These are phyloP conservation scores for Acanthurus leucopareius DNA, from an alignment of 2,797 vertebrate species.

Conservation along the genomic window DNA sequence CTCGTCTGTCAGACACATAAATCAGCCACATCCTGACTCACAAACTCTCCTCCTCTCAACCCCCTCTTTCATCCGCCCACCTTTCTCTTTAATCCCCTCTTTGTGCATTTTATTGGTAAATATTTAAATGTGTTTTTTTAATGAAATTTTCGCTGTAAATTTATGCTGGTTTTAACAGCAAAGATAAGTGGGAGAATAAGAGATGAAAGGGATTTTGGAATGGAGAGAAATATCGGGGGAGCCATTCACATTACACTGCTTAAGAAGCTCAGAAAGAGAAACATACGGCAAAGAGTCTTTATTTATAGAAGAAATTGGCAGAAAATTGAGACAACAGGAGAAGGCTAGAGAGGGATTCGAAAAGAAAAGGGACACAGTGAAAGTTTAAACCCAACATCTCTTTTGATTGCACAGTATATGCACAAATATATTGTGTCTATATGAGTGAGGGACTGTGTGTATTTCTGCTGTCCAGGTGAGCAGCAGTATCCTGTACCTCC, in stretches of 20 bases:
- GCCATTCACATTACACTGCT: slow-evolving; percentile 44
- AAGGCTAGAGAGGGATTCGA: not conserved
- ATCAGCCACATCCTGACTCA: slow-evolving; percentile 77
- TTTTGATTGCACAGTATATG: not conserved
- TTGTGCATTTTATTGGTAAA: slow-evolving; percentile 71
- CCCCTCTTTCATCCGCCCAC: slow-evolving; percentile 64
- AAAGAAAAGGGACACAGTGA: slow-evolving; percentile 10
- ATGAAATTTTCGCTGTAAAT: slow-evolving; percentile 51
- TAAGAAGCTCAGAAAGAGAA: slow-evolving; percentile 34
- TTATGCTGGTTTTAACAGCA: slow-evolving; percentile 21
- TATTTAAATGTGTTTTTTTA: slow-evolving; percentile 54
- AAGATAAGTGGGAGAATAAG: slow-evolving; percentile 45
- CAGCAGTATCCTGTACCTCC: slow-evolving; percentile 96
- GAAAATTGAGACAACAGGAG: slow-evolving; percentile 15
- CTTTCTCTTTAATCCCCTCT: slow-evolving; percentile 34
- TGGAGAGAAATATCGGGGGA: slow-evolving; percentile 72
- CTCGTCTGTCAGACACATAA: slow-evolving; percentile 70
- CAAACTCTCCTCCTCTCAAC: slow-evolving; percentile 50
- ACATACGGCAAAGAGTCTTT: slow-evolving; percentile 21
- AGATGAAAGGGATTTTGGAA: slow-evolving; percentile 63
- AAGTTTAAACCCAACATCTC: slow-evolving; percentile 5
- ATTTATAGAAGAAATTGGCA: slow-evolving; percentile 20
- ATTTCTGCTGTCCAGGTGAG: slow-evolving; percentile 84
- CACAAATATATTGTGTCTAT: slow-evolving; percentile 14
- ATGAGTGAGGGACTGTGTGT: slow-evolving; percentile 28